These are phyloP conservation scores for Phoenicopterus ruber DNA, from an alignment of 2,113 vertebrate genomes.

Conservation along the genomic window DNA sequence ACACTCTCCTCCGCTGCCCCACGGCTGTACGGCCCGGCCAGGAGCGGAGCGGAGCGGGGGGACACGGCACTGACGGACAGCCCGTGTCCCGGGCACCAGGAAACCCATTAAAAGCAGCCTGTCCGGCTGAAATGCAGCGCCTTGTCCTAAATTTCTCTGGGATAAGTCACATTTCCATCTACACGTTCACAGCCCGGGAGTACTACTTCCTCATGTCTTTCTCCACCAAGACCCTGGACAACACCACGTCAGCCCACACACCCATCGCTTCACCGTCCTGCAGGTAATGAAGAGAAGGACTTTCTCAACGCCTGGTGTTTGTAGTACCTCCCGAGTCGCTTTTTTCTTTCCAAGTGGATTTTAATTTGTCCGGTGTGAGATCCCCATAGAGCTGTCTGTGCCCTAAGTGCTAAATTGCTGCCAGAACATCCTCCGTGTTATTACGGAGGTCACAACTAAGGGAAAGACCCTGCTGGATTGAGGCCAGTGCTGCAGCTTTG, in stretches of 20 bases:
- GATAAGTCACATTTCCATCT: background rate
- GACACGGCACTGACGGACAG: background rate
- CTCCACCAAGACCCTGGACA: background rate
- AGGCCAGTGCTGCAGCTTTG: background rate
- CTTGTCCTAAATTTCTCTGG: background rate
- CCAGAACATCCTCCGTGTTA: background rate
- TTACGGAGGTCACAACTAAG: background rate
- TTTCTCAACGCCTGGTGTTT: rapidly evolving
- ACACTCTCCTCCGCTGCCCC: rapidly evolving
- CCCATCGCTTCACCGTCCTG: rapidly evolving
- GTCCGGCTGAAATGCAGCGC: background rate
- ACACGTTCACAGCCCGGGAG: rapidly evolving
- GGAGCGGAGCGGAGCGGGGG: background rate
- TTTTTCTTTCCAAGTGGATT: background rate
- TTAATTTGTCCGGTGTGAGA: background rate
- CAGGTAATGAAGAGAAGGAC: background rate
- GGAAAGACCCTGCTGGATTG: rapidly evolving
- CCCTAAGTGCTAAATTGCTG: background rate
- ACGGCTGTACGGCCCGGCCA: rapidly evolving
- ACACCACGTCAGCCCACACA: rapidly evolving
- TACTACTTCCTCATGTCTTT: background rate
- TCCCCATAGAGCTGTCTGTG: background rate
- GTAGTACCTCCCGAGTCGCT: background rate
- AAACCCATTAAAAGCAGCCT: background rate
- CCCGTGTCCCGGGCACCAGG: background rate